Evolutionary conservation across 2,113 vertebrate genomes (phyloP), one percentile per base, ranked within the genome.

Genomic region (Engraulis encrasicolus): DNA sequence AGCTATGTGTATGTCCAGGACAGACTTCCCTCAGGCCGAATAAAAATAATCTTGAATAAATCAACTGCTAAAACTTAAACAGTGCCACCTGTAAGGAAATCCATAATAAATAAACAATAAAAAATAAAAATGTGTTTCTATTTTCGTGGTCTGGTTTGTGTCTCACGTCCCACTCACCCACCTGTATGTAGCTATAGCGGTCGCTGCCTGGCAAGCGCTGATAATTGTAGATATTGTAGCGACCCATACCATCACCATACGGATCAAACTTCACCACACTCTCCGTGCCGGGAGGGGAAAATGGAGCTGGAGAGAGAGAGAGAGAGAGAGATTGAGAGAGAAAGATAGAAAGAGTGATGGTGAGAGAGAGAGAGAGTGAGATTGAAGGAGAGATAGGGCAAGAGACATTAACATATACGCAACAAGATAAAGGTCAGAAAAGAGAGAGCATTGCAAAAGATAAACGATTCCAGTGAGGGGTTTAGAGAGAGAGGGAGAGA

Each of bases 201-300:
- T 94, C 97, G 45, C 93, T 95, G 0, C 83, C 88, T 71, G 88
- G 81, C 37, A 92, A 87, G 36, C 93, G 91, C 92, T 99, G 98
- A 92, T 98, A 99, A 91, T 98, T 99, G 95, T 99, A 99, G 89
- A 99, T 97, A 18, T 99, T 99, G 94, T 99, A 99, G 83, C 95
- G 93, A 50, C 98, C 98, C 89, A 99, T 92, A 83, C 98, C 98
- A 4, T 99, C 98, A 78, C 98, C 98, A 34, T 96, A 97, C 66
- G 94, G 91, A 80, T 99, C 98, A 89, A 99, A 99, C 92, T 99
- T 99, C 84, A 99, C 97, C n/a, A 92, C 89, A 19, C 93, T 98
- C 89, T 99, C 98, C 0, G 89, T 94, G 36, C 94, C 96, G 6
- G 95, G 92, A 48, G 97, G 96, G 82, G 95, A 95, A 88, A 98